phyloP scores from a whole-genome alignment of 2,113 vertebrate genomes.

The Psilopogon haemacephalus region DNA sequence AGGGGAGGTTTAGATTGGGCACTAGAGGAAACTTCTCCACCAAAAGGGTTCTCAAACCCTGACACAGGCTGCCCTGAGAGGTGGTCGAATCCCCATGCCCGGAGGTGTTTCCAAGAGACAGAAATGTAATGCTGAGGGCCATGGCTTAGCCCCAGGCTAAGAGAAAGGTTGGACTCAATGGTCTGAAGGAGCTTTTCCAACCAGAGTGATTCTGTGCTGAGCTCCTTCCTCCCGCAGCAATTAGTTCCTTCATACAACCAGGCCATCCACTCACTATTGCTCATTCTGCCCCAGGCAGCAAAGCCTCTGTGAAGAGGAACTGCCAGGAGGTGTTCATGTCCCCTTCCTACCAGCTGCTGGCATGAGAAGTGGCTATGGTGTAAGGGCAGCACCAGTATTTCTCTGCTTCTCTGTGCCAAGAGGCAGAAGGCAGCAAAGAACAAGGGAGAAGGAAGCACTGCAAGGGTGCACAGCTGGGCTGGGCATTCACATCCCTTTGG shows the following conservation, averaged over 20 bases:
- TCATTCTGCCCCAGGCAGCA: neutral
- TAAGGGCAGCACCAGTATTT: neutral
- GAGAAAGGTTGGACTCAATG: too few species aligned
- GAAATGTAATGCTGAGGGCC: too few species aligned
- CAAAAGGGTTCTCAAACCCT: too few species aligned
- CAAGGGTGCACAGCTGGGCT: neutral
- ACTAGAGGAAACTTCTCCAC: too few species aligned
- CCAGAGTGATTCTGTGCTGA: neutral
- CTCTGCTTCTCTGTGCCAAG: neutral
- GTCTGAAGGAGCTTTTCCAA: too few species aligned
- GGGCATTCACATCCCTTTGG: neutral
- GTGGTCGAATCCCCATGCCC: too few species aligned
- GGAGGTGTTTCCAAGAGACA: too few species aligned
- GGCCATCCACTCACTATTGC: neutral
- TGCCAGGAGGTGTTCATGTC: neutral
- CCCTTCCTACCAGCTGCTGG: neutral
- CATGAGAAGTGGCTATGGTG: neutral
- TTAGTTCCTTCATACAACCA: rapidly evolving
- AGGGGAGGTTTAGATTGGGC: too few species aligned
- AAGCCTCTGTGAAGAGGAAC: neutral
- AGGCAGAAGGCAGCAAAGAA: neutral
- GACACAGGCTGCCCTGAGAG: too few species aligned
- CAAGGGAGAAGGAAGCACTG: neutral
- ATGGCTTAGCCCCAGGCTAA: too few species aligned
- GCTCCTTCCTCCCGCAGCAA: neutral